These are phyloP conservation scores for Amniataba percoides DNA, from an alignment of 2,797 vertebrate species.

Conservation along the genomic window DNA sequence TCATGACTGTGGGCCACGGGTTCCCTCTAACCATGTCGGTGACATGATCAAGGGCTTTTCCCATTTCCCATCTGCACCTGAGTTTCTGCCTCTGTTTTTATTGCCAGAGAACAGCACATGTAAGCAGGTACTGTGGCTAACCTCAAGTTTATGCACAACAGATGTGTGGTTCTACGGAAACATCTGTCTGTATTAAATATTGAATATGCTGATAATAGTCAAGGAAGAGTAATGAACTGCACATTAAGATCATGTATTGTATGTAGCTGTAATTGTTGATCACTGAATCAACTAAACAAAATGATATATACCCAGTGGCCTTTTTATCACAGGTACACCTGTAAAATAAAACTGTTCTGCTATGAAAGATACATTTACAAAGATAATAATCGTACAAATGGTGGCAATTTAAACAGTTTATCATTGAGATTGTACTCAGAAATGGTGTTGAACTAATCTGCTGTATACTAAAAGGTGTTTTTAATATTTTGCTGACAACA, in stretches of 20 bases:
- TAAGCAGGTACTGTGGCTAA: neutral
- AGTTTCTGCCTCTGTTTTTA: slow-evolving; percentile 26
- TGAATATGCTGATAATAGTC: neutral
- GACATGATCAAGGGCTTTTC: slow-evolving; percentile 67
- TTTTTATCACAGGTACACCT: neutral
- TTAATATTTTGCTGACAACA: neutral
- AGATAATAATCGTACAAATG: too few relatives aligned
- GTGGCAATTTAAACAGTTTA: neutral
- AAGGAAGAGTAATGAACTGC: neutral
- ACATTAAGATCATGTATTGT: neutral
- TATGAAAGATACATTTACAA: too few relatives aligned
- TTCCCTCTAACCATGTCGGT: slow-evolving; percentile 28
- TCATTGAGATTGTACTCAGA: neutral
- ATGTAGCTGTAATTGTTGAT: neutral
- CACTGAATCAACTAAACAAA: too few relatives aligned
- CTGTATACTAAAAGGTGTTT: neutral
- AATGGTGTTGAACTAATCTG: neutral
- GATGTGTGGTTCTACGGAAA: neutral
- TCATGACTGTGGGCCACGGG: slow-evolving; percentile 38
- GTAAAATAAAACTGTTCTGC: too few relatives aligned
- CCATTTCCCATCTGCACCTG: slow-evolving; percentile 28
- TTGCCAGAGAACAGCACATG: neutral
- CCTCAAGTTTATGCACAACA: neutral
- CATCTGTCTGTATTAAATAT: neutral
- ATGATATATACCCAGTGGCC: neutral